Conservation (phyloP, 2,797 vertebrate genomes). For the Phataginus tricuspis region DNA sequence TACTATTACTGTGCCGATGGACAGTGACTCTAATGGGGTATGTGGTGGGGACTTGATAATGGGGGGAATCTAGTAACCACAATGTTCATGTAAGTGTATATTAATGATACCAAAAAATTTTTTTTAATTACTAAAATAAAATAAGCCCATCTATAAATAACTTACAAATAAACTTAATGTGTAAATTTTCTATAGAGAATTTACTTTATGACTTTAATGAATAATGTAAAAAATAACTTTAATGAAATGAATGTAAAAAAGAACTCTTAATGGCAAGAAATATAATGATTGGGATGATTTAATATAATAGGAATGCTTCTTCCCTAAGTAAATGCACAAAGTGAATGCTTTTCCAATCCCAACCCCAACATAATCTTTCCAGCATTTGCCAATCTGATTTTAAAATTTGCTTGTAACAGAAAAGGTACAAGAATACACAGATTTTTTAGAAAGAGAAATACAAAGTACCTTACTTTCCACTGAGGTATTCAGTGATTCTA, state of each 20-base stretch:
- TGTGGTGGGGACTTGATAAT: too few species aligned
- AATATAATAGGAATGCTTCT: background rate
- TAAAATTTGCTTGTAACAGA: background rate
- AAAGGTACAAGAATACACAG: background rate
- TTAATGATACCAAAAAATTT: too few species aligned
- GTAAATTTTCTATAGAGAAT: background rate
- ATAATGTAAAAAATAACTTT: background rate
- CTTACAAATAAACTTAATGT: background rate
- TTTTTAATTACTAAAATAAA: background rate
- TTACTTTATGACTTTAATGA: background rate
- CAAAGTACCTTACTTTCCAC: background rate
- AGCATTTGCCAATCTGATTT: background rate
- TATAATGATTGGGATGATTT: background rate
- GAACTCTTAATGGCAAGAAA: background rate
- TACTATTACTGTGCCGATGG: too few species aligned
- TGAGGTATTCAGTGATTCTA: background rate
- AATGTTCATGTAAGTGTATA: too few species aligned
- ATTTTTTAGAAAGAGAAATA: background rate
- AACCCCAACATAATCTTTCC: background rate
- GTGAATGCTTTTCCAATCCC: background rate
- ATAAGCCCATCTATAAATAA: background rate
- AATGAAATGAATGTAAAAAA: background rate
- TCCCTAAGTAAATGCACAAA: background rate
- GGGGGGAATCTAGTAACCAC: too few species aligned
- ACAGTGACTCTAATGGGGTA: too few species aligned